Base-by-base conservation (phyloP, 2,797 vertebrate species). In the Rhinella marina region DNA sequence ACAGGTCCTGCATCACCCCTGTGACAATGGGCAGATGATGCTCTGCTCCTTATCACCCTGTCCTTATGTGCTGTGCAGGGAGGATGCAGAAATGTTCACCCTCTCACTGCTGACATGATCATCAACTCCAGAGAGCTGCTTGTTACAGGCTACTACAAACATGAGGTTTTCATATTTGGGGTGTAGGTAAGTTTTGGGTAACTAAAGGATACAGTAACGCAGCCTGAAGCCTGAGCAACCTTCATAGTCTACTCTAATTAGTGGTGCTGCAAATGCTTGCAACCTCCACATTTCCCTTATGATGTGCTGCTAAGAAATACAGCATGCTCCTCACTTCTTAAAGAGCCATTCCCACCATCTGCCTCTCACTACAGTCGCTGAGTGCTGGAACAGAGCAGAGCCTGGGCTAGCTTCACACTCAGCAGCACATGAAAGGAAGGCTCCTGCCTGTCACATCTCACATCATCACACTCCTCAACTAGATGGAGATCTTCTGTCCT, bases 311-410 rank as follows among this genome's bases (percentile, higher is more conserved):
- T 87, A 41, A 81, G 79, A 57, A 27, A 82, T 77, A 19, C 75
- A 79, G 61, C 87, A 59, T 27, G 57, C 75, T 85, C 75, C 61
- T 76, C 23, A 72, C 27, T 61, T 61, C 81, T 48, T 90, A 79
- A 90, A 91, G 90, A 90, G 86, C 90, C 90, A 75, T 48, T 83
- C 64, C 57, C 64, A 52, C 81, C 64, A 80, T 78, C 68, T 61
- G 66, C 41, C 41, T 76, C 41, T 87, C 75, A 48, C n/a, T 29
- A 84, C 87, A 81, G 87, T 2, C 21, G 48, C 90, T 52, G 87
- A 19, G 7, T 70, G 90, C 81, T 87, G 84, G 57, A 19, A 3
- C 54, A 1, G 9, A 23, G 75, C 62, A 86, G 54, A 8, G 54
- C 56, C 77, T 48, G 19, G 27, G 61, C 81, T 68, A 64, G 62